Evolutionary conservation across 1,140 invertebrate species (phyloP), one percentile per base, ranked within the genome.

Genomic region (Halesus radiatus): DNA sequence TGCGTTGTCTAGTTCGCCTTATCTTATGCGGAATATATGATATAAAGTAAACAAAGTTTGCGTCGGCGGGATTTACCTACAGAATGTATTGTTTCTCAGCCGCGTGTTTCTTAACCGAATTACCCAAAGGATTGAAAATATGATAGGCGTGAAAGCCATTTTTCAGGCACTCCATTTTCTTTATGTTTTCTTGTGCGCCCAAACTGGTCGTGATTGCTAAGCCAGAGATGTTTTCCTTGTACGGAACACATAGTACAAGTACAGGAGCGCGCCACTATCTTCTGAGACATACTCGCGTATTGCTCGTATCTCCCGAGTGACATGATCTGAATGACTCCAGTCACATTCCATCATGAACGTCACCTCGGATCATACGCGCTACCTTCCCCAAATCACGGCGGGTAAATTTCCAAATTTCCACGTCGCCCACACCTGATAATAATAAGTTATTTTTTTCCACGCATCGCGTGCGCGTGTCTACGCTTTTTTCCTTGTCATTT

Each of bases 191-290:
- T 68, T 50, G n/a, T n/a, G 16, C 29, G 18, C 10, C 64, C 16
- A 32, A 18, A 64, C 16, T 18, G 10, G 29, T 15, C n/a, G 37
- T 68, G 64, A 68, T 68, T 68, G 64, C 20, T 37, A 37, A 37
- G 64, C 64, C 37, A 16, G 68, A 72, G 45, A 53, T 72, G 68
- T 54, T 72, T 72, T 52, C 50, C 68, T 68, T 68, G 64, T 45
- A 45, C 37, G 37, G 8, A 45, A 10, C 37, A 13, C 37, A 13
- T 6, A 32, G 32, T 32, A 32, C 6, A 32, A 32, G 32, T 6
- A 32, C 0, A 32, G 0, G 32, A 32, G 32, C 0, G 32, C 4
- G 6, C 0, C 32, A 32, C 32, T 32, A 32, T 32, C 32, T 32
- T 66, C 13, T 32, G 10, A 16, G 68, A 15, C 68, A 45, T 32